Percentiles rank a stretch among this genome's conserved stretches.
phyloP scores from a whole-genome alignment of 2,797 vertebrate genomes.

The Smutsia gigantea region DNA sequence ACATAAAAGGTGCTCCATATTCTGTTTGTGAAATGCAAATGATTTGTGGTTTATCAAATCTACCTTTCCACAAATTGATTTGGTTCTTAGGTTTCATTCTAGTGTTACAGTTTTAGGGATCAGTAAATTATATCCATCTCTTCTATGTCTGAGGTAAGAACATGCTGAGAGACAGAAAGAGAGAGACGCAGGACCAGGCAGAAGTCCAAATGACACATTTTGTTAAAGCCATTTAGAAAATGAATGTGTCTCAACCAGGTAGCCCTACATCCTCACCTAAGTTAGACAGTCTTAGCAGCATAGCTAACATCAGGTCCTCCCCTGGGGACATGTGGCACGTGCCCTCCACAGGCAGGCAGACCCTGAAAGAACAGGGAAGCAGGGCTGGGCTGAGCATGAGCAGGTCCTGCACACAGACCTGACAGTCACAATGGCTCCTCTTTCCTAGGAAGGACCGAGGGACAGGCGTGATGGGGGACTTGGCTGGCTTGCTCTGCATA shows the following conservation, averaged over 20 bases:
- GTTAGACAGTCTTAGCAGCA: neutral
- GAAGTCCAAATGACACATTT: neutral
- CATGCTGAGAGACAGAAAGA: neutral
- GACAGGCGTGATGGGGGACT: accelerated
- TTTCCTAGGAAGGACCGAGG: neutral
- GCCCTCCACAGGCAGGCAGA: neutral
- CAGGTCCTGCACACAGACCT: neutral
- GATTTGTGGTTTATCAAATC: neutral
- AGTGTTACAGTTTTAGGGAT: neutral
- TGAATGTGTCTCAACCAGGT: neutral
- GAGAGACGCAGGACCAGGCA: neutral
- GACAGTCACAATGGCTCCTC: accelerated
- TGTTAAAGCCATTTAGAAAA: neutral
- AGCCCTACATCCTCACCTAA: neutral
- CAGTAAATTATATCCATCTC: neutral
- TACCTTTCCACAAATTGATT: neutral
- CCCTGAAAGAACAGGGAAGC: no score
- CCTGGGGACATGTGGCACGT: accelerated
- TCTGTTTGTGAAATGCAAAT: no score
- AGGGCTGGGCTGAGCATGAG: accelerated
- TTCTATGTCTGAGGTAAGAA: neutral
- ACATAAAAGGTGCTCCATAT: accelerated
- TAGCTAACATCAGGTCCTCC: neutral
- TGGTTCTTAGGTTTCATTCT: neutral
- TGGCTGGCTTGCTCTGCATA: accelerated